Percentiles rank a stretch among this genome's conserved stretches.
These are phyloP conservation scores for Neoascia interrupta DNA, from an alignment of 2,888 invertebrate species.

Conservation along the genomic window DNA sequence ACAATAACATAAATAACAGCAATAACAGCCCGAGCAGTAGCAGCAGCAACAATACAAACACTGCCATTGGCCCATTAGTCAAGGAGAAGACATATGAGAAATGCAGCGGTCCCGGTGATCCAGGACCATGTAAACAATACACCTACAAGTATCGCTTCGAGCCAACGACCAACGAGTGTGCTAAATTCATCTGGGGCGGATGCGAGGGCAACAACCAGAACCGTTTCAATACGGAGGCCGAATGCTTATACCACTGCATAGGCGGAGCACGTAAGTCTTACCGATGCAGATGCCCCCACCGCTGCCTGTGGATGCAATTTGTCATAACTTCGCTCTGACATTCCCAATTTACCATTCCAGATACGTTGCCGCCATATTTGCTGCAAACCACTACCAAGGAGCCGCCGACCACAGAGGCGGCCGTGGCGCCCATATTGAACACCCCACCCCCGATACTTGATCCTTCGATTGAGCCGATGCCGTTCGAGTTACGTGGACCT, in stretches of 20 bases:
- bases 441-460: slow-evolving; percentile 72
- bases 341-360: slow-evolving; percentile 73
- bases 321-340: slow-evolving; percentile 16
- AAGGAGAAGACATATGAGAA: slow-evolving; percentile 78
- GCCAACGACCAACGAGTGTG: slow-evolving; percentile 82
- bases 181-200: slow-evolving; percentile 85
- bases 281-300: neutral
- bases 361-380: slow-evolving; percentile 81
- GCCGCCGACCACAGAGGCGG: slow-evolving; percentile 81
- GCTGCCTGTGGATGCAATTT: slow-evolving; percentile 13
- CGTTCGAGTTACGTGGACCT: slow-evolving; percentile 87
- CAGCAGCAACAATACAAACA: slow-evolving; percentile 71
- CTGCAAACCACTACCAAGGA: slow-evolving; percentile 80
- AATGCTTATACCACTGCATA: slow-evolving; percentile 84
- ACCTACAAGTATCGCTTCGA: slow-evolving; percentile 86
- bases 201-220: slow-evolving; percentile 85
- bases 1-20: slow-evolving; percentile 15
- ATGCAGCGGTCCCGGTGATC: slow-evolving; percentile 79
- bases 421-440: slow-evolving; percentile 71
- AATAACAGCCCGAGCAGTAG: slow-evolving; percentile 67
- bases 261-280: slow-evolving; percentile 81
- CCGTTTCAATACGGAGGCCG: slow-evolving; percentile 84
- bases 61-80: slow-evolving; percentile 68
- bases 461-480: slow-evolving; percentile 82
- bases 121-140: slow-evolving; percentile 83